Base-by-base conservation (phyloP, 1,140 invertebrate genomes). In the Ladona fulva region DNA sequence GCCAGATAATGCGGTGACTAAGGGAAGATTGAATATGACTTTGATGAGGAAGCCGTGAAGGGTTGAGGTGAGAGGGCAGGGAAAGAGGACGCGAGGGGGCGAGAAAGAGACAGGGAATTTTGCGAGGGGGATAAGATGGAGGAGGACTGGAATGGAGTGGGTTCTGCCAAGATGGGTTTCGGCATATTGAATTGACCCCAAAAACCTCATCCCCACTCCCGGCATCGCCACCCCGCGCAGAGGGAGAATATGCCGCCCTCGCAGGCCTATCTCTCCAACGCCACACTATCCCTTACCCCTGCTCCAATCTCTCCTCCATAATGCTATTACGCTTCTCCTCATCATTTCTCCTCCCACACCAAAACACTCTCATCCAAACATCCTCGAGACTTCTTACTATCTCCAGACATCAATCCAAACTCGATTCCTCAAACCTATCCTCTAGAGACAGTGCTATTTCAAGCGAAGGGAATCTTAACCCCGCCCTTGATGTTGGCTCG, bases 111-210 rank as follows among this genome's bases (percentile, higher is more conserved):
- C n/a, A n/a, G n/a, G 19, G 52, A 66, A 66, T 66, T n/a, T n/a
- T n/a, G n/a, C 1, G 52, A 12, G 52, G n/a, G 52, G 1, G 52
- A 66, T 16, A 22, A 3, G 52, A 66, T 6, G 52, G 44, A 52
- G 44, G 19, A 19, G 19, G 44, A 52, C 44, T 10, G 19, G 44
- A 19, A 19, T 11, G 44, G 52, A 22, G 12, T 12, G 52, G 52
- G 52, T 16, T 66, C 1, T 66, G 3, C 52, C 52, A 22, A 66
- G 52, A 66, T 66, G 52, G 52, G 52, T 66, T 66, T 66, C 52
- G 52, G 52, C 52, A 66, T 66, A 66, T 66, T 66, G 52, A 66
- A 66, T 66, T 66, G 52, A 66, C 52, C 52, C 52, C 52, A 66
- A 22, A 37, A 66, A 66, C 52, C 52, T 22, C 52, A 66, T 19